Conservation (phyloP, 2,113 vertebrate species). For the Monopterus albus region DNA sequence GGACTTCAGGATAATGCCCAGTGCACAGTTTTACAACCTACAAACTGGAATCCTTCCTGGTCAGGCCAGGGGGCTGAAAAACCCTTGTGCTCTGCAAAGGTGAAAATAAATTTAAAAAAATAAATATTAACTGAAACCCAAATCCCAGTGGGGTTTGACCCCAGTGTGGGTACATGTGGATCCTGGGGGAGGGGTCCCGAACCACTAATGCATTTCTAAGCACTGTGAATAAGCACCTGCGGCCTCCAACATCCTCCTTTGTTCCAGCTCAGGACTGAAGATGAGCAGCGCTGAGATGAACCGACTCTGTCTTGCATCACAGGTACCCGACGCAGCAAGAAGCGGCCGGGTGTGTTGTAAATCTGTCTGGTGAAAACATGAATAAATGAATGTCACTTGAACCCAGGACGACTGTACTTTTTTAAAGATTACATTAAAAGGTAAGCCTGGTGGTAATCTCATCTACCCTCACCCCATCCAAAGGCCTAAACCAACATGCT, state of each 20-base stretch:
- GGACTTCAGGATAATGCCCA: constrained; percentile 4
- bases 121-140: too few relatives aligned
- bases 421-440: neutral
- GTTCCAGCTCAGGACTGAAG: constrained; percentile 38
- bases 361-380: constrained; percentile 49
- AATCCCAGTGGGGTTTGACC: too few relatives aligned
- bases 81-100: constrained; percentile 1
- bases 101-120: constrained; percentile 10
- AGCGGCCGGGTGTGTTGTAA: constrained; percentile 48
- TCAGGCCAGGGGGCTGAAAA: neutral
- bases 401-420: constrained; percentile 9
- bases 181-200: constrained; percentile 22
- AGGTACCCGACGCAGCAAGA: constrained; percentile 16
- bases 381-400: constrained; percentile 59
- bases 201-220: constrained; percentile 31
- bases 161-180: neutral
- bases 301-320: constrained; percentile 34
- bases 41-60: neutral
- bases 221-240: constrained; percentile 42
- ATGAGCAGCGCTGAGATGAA: constrained; percentile 35
- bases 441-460: neutral
- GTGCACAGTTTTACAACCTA: neutral
- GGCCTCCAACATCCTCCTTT: neutral
- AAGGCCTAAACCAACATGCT: too few relatives aligned
- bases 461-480: too few relatives aligned